phyloP scores from a whole-genome alignment of 1,140 invertebrate species.

The Coelopa frigida region DNA sequence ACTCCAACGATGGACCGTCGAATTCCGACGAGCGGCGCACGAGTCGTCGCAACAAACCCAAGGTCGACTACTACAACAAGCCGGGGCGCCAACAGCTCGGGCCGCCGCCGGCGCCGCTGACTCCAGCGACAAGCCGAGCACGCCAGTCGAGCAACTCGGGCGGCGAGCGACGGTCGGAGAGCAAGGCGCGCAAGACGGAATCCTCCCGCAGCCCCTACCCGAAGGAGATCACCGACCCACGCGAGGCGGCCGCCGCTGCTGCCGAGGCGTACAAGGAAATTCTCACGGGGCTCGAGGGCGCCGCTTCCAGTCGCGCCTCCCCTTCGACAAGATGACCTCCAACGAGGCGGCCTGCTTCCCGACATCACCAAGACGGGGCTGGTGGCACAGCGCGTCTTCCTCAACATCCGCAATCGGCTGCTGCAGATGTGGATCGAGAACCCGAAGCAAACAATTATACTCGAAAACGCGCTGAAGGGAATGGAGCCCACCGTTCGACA shows the following conservation, averaged over 20 bases:
- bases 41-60: constrained; percentile 36
- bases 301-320: constrained; percentile 89
- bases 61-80: constrained; percentile 20
- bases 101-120: neutral
- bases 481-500: constrained; percentile 90
- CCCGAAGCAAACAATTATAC: constrained; percentile 83
- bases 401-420: constrained; percentile 88
- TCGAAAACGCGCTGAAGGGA: constrained; percentile 71
- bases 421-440: constrained; percentile 97
- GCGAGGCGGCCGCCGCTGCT: constrained; percentile 19
- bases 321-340: constrained; percentile 91
- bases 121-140: constrained; percentile 19
- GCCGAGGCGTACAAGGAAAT: constrained; percentile 18
- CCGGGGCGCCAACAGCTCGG: too few species aligned
- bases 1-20: constrained; percentile 27
- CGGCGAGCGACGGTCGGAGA: constrained; percentile 13
- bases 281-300: constrained; percentile 65
- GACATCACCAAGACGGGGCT: constrained; percentile 77
- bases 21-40: constrained; percentile 31
- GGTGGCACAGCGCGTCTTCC: constrained; percentile 82
- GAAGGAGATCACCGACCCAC: constrained; percentile 13
- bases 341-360: constrained; percentile 85
- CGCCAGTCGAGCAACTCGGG: constrained; percentile 16
- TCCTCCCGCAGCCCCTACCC: constrained; percentile 7
- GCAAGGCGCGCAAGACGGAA: constrained; percentile 27